phyloP scores from a whole-genome alignment of 2,113 vertebrate species.

The Fulmarus glacialis region DNA sequence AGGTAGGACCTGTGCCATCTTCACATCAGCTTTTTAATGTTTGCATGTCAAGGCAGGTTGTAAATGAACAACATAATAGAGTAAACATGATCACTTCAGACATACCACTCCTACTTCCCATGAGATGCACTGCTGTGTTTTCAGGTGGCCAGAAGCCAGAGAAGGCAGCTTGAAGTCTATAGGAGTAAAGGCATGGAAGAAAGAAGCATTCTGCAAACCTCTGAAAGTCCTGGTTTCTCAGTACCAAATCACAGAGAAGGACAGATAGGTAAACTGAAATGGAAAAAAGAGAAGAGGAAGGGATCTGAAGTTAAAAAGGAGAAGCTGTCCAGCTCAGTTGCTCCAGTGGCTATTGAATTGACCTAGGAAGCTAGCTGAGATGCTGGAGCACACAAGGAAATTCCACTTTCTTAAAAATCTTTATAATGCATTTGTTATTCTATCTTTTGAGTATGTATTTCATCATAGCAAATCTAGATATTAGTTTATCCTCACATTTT shows the following conservation, averaged over 20 bases:
- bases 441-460: background rate
- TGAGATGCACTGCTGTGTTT: background rate
- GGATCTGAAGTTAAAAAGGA: background rate
- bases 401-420: background rate
- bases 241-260: background rate
- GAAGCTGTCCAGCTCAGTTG: background rate
- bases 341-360: background rate
- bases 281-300: background rate
- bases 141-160: background rate
- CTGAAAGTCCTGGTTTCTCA: background rate
- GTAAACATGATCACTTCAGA: background rate
- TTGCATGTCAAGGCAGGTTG: background rate
- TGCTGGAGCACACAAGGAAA: background rate
- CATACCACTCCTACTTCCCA: background rate
- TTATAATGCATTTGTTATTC: background rate
- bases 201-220: background rate
- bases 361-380: background rate
- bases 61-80: background rate
- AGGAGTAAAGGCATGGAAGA: background rate
- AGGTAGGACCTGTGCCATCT: background rate
- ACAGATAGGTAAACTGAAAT: background rate
- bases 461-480: background rate
- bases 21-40: background rate
- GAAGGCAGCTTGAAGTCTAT: background rate
- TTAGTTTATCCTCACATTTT: background rate